Base-by-base conservation (phyloP, 1,140 invertebrate genomes). In the Bombus balteatus region DNA sequence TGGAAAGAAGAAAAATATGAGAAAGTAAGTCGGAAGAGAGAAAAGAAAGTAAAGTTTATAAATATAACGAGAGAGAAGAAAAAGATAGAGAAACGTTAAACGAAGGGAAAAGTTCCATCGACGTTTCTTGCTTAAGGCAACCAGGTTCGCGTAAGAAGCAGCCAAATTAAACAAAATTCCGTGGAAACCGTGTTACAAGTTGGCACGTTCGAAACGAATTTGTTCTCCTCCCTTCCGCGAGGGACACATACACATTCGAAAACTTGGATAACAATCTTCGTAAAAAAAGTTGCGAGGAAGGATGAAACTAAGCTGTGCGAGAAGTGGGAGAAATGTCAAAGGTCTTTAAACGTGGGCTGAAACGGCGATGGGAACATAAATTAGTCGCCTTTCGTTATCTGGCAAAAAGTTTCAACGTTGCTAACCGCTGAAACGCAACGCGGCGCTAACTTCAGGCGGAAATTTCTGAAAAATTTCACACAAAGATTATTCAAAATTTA, bases 151-250 rank as follows among this genome's bases (percentile, higher is more conserved):
- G 28, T 13, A 62, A 62, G 59, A 66, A 32, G 15, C n/a, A 66
- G 65, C 62, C 62, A 66, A 66, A 66, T 66, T 66, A 66, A 66
- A 66, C n/a, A 18, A 66, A 66, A 66, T 32, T 32, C 15, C 65
- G 32, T 15, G 62, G 0, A 66, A 66, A 66, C n/a, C n/a, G n/a
- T 2, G 13, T 34, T 66, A 32, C 15, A 32, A 66, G 6, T 66
- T 66, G n/a, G 13, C 10, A 32, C 65, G n/a, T 34, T 53, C 47
- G 18, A 53, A 53, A 5, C 62, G 62, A 15, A 15, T 8, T 15
- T 32, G 15, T 65, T 15, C n/a, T 13, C n/a, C n/a, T 13, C n/a
- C 5, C n/a, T 13, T 32, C 13, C n/a, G 28, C n/a, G n/a, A 5
- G 43, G 15, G 43, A 15, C 43, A 47, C 43, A 41, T 12, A 66